Conservation (phyloP, 2,113 vertebrate genomes). For the Pelusios castaneus region DNA sequence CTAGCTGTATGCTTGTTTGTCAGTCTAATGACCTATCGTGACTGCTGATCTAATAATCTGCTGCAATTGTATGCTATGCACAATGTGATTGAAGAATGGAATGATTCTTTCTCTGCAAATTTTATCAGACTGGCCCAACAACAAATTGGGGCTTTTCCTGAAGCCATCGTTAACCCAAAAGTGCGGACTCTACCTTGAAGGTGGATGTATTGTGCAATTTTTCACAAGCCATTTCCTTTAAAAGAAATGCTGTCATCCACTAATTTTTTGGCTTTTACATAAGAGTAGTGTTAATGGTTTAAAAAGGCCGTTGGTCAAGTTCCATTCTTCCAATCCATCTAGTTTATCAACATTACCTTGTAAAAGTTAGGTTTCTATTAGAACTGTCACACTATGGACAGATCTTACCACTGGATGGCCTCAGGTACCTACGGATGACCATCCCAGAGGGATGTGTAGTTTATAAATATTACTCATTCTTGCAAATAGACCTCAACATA, state of each 20-base stretch:
- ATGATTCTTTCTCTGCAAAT: background rate
- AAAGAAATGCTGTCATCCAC: constrained; percentile 5
- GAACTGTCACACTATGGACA: background rate
- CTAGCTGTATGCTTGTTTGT: background rate
- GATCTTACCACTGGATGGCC: background rate
- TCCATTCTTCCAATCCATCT: background rate
- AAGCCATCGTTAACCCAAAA: background rate
- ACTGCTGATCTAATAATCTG: background rate
- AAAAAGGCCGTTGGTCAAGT: background rate
- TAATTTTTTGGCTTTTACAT: background rate
- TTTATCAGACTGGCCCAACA: background rate
- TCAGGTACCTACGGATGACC: constrained; percentile 26
- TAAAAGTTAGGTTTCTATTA: constrained; percentile 18
- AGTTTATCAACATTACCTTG: background rate
- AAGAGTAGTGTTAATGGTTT: constrained; percentile 2
- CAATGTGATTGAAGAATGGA: background rate
- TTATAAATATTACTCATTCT: constrained; percentile 21
- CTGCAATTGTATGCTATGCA: background rate
- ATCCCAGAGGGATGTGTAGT: background rate
- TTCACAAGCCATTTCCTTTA: background rate
- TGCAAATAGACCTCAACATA: constrained; percentile 24
- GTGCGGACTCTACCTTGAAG: background rate
- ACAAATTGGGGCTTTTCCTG: background rate
- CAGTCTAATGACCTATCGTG: background rate
- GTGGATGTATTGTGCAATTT: background rate